Evolutionary conservation across 2,113 vertebrate genomes (phyloP).

Genomic region (Ptilonorhynchus violaceus): DNA sequence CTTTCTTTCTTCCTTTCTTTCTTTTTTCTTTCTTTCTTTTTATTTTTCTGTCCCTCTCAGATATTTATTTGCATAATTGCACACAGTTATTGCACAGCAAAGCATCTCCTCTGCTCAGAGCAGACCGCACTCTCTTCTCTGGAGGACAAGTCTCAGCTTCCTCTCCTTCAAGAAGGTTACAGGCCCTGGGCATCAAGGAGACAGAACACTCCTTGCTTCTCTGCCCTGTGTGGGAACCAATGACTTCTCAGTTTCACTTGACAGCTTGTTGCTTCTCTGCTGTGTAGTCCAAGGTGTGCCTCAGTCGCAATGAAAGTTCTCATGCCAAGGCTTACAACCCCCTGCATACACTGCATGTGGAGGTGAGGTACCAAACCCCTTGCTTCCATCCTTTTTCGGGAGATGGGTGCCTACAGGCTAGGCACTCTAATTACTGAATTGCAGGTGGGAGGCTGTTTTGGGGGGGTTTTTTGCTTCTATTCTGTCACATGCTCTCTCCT

Average conservation of each 20-base stretch:
- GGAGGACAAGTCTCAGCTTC: neutral
- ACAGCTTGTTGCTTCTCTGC: neutral
- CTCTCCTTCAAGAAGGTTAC: neutral
- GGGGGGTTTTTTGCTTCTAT: neutral
- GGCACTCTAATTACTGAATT: neutral
- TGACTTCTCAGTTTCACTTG: neutral
- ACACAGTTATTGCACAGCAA: neutral
- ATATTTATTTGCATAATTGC: neutral
- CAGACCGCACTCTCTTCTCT: neutral
- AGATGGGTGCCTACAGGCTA: neutral
- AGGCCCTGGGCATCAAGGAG: neutral
- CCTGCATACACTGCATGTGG: too few relatives aligned
- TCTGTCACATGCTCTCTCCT: neutral
- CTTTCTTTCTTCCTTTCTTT: neutral
- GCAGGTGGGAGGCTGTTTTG: fast-evolving
- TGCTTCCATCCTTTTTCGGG: neutral
- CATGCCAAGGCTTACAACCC: neutral
- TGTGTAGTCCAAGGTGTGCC: fast-evolving
- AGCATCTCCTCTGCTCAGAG: neutral
- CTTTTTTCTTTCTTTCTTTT: neutral
- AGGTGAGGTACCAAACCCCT: neutral
- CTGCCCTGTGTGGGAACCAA: neutral
- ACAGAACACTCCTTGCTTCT: neutral
- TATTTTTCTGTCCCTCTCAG: neutral
- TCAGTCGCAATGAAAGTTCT: neutral